phyloP scores from a whole-genome alignment of 2,888 invertebrate genomes.

The Ormyrus pomaceus region DNA sequence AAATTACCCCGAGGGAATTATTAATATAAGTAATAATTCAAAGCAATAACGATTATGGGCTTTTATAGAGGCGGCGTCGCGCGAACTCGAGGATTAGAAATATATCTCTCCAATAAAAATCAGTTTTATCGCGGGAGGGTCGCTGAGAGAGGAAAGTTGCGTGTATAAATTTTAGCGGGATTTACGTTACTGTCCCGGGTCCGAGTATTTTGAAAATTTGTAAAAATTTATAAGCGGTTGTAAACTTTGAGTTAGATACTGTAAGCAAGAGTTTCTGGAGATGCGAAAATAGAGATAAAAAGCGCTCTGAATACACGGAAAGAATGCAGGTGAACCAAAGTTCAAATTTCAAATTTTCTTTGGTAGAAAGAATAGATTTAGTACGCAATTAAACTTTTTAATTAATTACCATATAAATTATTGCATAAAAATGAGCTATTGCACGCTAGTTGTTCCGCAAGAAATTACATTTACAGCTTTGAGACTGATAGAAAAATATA shows the following conservation, averaged over 20 bases:
- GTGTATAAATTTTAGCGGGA: constrained; percentile 34
- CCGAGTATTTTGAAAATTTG: constrained; percentile 19
- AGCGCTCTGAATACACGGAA: too few species aligned
- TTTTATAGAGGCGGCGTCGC: not conserved
- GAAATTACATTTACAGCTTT: not conserved
- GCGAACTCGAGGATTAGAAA: constrained; percentile 6
- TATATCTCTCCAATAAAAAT: constrained; percentile 25
- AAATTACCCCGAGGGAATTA: constrained; percentile 46
- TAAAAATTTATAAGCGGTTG: constrained; percentile 4
- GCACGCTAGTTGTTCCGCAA: not conserved
- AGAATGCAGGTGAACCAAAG: too few species aligned
- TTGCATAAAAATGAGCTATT: too few species aligned
- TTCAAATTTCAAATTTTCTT: too few species aligned
- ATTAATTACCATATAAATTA: too few species aligned
- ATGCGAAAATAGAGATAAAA: too few species aligned
- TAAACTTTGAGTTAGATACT: not conserved
- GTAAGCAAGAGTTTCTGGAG: too few species aligned
- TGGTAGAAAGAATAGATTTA: not conserved
- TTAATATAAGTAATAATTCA: constrained; percentile 45
- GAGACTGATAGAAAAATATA: too few species aligned
- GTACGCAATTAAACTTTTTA: too few species aligned
- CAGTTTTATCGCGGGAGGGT: constrained; percentile 24
- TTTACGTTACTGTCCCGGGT: constrained; percentile 24
- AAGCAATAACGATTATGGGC: constrained; percentile 8
- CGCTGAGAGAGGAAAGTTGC: not conserved